Conservation (phyloP, 2,797 vertebrate genomes). For the Epinephelus malabaricus region DNA sequence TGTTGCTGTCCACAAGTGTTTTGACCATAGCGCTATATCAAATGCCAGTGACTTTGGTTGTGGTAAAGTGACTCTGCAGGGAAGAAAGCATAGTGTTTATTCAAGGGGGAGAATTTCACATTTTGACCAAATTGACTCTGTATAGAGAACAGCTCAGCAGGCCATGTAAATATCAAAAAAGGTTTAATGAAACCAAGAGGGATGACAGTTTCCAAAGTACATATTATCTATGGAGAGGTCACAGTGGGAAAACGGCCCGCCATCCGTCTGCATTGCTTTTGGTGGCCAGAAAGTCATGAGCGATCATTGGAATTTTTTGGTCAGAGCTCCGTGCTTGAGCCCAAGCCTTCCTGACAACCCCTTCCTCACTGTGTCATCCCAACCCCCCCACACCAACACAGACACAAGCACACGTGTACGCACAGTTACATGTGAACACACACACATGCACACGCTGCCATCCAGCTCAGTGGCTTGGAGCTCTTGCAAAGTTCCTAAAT, state of each 20-base stretch:
- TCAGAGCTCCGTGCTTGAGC: conserved; percentile 74
- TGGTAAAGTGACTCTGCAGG: conserved; percentile 71
- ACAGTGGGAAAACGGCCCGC: conserved; percentile 73
- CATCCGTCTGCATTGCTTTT: conserved; percentile 74
- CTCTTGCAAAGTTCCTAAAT: conserved; percentile 73
- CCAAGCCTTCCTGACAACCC: conserved; percentile 74
- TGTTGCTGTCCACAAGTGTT: conserved; percentile 71
- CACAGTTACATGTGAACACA: conserved; percentile 37
- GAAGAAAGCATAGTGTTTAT: conserved; percentile 76
- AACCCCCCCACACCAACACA: conserved; percentile 44
- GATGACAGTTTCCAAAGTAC: conserved; percentile 84
- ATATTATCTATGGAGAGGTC: conserved; percentile 87
- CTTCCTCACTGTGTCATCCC: conserved; percentile 72
- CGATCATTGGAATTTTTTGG: conserved; percentile 85
- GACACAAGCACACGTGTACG: conserved; percentile 37
- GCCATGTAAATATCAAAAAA: conserved; percentile 83
- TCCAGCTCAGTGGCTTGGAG: conserved; percentile 77
- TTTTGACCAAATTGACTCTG: conserved; percentile 80
- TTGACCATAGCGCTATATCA: conserved; percentile 66
- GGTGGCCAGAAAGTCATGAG: conserved; percentile 82
- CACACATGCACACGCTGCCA: conserved; percentile 45
- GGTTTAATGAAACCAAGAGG: conserved; percentile 82
- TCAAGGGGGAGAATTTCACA: conserved; percentile 80
- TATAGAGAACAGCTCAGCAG: conserved; percentile 71
- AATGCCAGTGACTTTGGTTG: conserved; percentile 71